Evolutionary conservation across 2,797 vertebrate species (phyloP).

Genomic region (Columba guinea): DNA sequence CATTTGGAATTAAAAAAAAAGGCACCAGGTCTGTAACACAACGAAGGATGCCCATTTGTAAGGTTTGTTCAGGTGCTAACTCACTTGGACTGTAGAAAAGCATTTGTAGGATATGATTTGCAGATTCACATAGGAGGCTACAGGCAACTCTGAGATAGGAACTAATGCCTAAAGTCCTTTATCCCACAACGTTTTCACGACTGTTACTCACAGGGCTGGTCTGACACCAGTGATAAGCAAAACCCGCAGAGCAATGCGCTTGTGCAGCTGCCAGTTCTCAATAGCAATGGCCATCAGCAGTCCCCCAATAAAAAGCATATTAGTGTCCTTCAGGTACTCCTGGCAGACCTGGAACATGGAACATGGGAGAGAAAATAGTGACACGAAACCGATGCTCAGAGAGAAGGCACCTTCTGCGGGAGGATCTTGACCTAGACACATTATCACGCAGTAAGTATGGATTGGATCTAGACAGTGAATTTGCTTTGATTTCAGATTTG

Average conservation of each 20-base stretch:
- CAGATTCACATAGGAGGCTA: not conserved
- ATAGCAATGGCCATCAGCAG: slow-evolving; percentile 91
- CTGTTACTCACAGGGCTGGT: slow-evolving; percentile 88
- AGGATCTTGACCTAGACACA: not conserved
- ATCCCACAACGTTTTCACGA: fast-evolving
- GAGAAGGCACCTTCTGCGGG: not conserved
- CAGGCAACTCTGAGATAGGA: not conserved
- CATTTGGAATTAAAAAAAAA: not conserved
- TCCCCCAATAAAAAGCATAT: slow-evolving; percentile 92
- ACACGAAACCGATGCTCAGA: not conserved
- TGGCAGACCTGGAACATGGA: slow-evolving; percentile 80
- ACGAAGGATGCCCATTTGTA: not conserved
- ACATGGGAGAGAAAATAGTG: not conserved
- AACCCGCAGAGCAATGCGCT: slow-evolving; percentile 88
- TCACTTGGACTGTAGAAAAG: not conserved
- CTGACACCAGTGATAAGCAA: slow-evolving; percentile 88
- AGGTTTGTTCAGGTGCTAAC: not conserved
- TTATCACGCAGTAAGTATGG: not conserved
- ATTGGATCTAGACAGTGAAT: not conserved
- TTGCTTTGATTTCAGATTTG: not conserved
- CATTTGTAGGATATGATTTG: not conserved
- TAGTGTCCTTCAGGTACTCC: slow-evolving; percentile 91
- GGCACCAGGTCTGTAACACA: not conserved
- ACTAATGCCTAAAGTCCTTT: not conserved
- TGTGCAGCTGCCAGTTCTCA: slow-evolving; percentile 91